These are phyloP conservation scores for Trogon melanurus DNA, from an alignment of 2,113 vertebrate species.

Conservation along the genomic window DNA sequence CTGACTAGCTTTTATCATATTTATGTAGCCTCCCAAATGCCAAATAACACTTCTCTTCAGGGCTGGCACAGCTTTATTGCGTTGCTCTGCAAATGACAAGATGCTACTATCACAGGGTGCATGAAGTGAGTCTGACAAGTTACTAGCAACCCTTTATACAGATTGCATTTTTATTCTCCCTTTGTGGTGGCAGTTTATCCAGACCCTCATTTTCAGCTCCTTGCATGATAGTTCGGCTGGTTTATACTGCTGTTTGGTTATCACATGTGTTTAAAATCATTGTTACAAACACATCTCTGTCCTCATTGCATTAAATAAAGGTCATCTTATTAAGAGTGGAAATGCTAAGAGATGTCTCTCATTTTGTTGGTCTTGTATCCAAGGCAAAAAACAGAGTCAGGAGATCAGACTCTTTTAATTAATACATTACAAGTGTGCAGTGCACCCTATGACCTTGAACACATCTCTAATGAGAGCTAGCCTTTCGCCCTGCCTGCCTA, in stretches of 20 bases:
- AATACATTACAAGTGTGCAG: background rate
- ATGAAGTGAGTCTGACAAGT: conserved; percentile 26
- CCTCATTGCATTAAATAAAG: conserved; percentile 33
- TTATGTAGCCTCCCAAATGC: background rate
- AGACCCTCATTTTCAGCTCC: conserved; percentile 29
- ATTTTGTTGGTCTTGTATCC: background rate
- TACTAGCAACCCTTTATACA: conserved; percentile 26
- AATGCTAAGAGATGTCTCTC: background rate
- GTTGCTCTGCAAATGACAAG: background rate
- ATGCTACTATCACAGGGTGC: background rate
- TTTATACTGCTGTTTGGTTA: conserved; percentile 5
- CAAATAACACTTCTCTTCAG: background rate
- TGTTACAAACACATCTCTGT: conserved; percentile 35
- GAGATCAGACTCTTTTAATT: background rate
- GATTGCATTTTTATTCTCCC: conserved; percentile 25
- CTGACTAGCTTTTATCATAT: background rate
- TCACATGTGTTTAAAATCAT: conserved; percentile 59
- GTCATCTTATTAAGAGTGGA: conserved; percentile 3
- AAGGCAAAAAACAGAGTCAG: background rate
- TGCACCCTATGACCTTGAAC: background rate
- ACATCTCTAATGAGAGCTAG: background rate
- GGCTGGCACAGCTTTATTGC: background rate
- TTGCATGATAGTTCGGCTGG: conserved; percentile 7
- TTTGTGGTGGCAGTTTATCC: conserved; percentile 44
- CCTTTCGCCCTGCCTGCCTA: background rate